A percentile compares a stretch with the other conserved stretches of the same genome.
Conservation (phyloP, 2,113 vertebrate genomes). For the Zosterops lateralis region DNA sequence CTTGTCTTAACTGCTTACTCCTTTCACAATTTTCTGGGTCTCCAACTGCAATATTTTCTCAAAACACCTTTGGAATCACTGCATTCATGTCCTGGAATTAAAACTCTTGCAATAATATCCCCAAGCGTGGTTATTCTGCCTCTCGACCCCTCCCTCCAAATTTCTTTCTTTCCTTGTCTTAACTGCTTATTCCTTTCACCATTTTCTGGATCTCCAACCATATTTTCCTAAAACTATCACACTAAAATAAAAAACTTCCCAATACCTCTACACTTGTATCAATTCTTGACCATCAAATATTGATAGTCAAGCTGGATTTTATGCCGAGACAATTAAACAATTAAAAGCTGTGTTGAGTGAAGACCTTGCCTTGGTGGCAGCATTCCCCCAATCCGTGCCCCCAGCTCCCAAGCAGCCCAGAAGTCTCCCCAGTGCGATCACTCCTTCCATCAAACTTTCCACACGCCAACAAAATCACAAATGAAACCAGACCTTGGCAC, state of each 20-base stretch:
- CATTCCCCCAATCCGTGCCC: neutral
- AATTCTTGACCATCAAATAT: neutral
- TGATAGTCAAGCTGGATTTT: neutral
- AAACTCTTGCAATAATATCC: neutral
- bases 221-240: neutral
- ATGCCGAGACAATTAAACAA: neutral
- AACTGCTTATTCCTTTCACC: neutral
- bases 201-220: neutral
- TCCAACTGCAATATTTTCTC: neutral
- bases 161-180: neutral
- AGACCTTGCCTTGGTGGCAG: neutral
- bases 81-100: neutral
- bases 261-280: neutral
- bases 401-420: neutral
- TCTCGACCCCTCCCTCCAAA: neutral
- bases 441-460: constrained; percentile 9
- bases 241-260: neutral
- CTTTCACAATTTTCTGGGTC: neutral
- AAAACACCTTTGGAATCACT: neutral
- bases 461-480: constrained; percentile 9
- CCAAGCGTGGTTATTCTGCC: neutral
- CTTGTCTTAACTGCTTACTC: neutral
- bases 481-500: constrained; percentile 24
- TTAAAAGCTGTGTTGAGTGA: neutral
- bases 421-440: neutral